Evolutionary conservation across 2,888 invertebrate species (phyloP).

Genomic region (Tetheella fluctuosa): DNA sequence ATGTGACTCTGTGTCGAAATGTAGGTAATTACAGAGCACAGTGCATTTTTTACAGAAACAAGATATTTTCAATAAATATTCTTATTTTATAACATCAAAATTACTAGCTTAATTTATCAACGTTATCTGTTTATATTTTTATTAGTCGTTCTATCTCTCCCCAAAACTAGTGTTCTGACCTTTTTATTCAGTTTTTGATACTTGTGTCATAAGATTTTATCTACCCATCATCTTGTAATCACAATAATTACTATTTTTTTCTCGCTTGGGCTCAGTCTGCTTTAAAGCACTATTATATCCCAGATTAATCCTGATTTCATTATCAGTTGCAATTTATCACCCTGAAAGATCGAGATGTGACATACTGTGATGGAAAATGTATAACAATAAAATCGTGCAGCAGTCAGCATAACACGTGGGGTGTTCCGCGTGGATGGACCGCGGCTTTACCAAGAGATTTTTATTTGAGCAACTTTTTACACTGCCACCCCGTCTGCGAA

Average conservation of each 20-base stretch:
- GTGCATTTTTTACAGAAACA: not conserved
- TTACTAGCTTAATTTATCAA: too few species aligned
- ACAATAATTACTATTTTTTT: too few species aligned
- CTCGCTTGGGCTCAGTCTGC: too few species aligned
- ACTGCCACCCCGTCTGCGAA: slow-evolving; percentile 77
- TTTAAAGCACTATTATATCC: too few species aligned
- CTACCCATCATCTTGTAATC: not conserved
- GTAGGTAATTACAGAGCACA: not conserved
- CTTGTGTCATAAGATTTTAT: too few species aligned
- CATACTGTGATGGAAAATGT: slow-evolving; percentile 34
- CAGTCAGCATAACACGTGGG: slow-evolving; percentile 69
- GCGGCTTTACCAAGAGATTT: slow-evolving; percentile 65
- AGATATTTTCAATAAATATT: not conserved
- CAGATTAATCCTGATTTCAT: not conserved
- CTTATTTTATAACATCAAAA: too few species aligned
- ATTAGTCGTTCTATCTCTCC: too few species aligned
- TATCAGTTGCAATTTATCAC: not conserved
- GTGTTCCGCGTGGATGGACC: slow-evolving; percentile 60
- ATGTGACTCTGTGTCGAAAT: not conserved
- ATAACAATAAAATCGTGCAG: slow-evolving; percentile 50
- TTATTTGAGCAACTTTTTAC: slow-evolving; percentile 80
- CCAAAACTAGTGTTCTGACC: too few species aligned
- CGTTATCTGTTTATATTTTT: too few species aligned
- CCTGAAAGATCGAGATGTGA: slow-evolving; percentile 11
- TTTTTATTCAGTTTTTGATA: too few species aligned